Evolutionary conservation across 2,113 vertebrate genomes (phyloP), one percentile per base, ranked within the genome.

Genomic region (Phrynosoma platyrhinos): DNA sequence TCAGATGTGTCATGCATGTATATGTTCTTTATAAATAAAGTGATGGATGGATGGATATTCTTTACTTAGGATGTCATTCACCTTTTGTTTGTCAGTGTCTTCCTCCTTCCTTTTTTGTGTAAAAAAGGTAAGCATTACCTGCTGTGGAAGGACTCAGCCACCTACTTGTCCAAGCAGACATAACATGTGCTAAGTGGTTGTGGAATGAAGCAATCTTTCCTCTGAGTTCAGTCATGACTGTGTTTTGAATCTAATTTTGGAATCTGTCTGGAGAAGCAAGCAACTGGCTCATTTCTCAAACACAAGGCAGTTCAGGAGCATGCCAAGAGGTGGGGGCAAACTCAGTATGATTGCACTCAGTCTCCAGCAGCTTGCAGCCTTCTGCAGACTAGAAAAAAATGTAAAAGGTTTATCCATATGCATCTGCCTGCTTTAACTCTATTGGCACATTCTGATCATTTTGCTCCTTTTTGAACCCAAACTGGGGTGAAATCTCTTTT

Each of bases 71-170:
- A 32, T 75, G 27, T 53, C 82, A 78, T 69, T 14, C 83, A 14
- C 69, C 64, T 89, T 82, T 89, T 78, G 69, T n/a, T 79, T 83
- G 66, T 18, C 58, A 85, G 40, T 13, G 27, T 68, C 85, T 68
- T 82, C 82, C 79, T 66, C 23, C 5, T 83, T 55, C 64, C 80
- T 90, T 62, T 20, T 53, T 55, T 74, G 83, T 89, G 82, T 47
- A 47, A 47, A 89, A 95, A 90, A 83, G 82, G 87, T 78, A 95
- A 93, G 89, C 94, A 94, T 66, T 91, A 92, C 91, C 91, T 94
- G 90, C 91, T 23, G 25, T 0, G 84, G 55, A 83, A 47, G 40
- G 87, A 91, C 85, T 82, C 88, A 92, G 90, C 89, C 71, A 83
- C 77, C 77, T 83, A 90, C 58, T 81, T 86, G 90, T 85, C 76